Percentiles rank a stretch among this genome's conserved stretches.
Evolutionary conservation across 2,113 vertebrate species (phyloP).

Genomic region (Cathartes aura): DNA sequence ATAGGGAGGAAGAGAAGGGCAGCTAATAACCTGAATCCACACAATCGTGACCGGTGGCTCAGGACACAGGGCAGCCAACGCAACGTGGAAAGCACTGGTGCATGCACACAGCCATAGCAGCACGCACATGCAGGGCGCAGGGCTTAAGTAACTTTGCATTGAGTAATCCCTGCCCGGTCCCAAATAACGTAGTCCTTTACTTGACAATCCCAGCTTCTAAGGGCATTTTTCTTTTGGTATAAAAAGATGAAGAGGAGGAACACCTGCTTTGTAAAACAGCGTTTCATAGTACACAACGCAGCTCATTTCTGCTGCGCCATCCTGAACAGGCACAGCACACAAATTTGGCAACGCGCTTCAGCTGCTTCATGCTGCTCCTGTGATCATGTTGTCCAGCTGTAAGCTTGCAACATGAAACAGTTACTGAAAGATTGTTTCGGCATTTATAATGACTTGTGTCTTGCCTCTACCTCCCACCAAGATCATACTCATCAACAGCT

Average conservation of each 20-base stretch:
- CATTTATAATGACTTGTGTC: background rate
- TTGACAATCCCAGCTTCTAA: background rate
- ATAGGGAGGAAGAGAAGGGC: accelerated
- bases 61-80: background rate
- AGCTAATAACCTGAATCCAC: background rate
- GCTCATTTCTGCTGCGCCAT: background rate
- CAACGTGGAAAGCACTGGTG: background rate
- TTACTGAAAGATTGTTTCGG: background rate
- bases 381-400: background rate
- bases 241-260: background rate
- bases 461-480: slow-evolving; percentile 17
- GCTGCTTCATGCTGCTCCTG: background rate
- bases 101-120: background rate
- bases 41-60: accelerated
- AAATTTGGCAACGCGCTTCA: background rate
- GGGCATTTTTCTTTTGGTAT: background rate
- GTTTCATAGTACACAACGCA: background rate
- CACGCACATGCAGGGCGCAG: accelerated
- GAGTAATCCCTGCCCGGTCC: background rate
- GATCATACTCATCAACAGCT: slow-evolving; percentile 38
- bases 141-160: background rate
- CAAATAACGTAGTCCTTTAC: background rate
- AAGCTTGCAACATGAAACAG: background rate
- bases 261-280: background rate
- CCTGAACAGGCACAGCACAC: background rate